phyloP scores from a whole-genome alignment of 2,888 invertebrate species.

The Xestoiulus laeticollis region DNA sequence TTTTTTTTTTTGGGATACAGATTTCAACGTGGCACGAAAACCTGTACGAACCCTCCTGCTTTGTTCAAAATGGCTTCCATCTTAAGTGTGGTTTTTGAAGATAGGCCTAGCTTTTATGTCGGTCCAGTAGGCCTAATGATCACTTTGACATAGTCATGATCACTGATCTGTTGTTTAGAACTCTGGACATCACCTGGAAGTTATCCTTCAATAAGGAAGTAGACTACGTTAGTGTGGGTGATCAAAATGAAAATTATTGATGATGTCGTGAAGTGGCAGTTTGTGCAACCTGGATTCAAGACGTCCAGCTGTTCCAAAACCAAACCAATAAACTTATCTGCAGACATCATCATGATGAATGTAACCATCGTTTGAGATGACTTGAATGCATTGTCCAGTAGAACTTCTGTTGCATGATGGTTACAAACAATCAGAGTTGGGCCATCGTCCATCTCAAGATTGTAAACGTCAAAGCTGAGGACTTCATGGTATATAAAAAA shows the following conservation, averaged over 20 bases:
- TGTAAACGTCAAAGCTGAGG: neutral
- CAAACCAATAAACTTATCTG: neutral
- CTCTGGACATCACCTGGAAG: no score
- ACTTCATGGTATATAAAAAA: neutral
- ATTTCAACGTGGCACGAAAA: no score
- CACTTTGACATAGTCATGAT: no score
- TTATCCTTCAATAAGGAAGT: no score
- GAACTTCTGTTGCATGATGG: neutral
- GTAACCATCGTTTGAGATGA: neutral
- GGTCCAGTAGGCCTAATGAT: no score
- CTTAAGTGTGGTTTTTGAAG: no score
- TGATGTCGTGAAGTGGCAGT: neutral
- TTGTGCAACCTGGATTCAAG: neutral
- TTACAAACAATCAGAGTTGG: neutral
- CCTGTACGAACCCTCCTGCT: no score
- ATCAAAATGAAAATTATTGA: neutral
- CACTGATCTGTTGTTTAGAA: no score
- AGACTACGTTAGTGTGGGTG: neutral
- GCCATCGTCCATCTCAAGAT: neutral
- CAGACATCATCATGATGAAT: neutral
- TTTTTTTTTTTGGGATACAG: no score
- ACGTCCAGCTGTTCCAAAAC: neutral
- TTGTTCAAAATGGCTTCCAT: no score
- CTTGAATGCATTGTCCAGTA: neutral
- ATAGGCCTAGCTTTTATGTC: no score